Evolutionary conservation across 2,888 invertebrate species (phyloP).

Genomic region (Litoditis marina): DNA sequence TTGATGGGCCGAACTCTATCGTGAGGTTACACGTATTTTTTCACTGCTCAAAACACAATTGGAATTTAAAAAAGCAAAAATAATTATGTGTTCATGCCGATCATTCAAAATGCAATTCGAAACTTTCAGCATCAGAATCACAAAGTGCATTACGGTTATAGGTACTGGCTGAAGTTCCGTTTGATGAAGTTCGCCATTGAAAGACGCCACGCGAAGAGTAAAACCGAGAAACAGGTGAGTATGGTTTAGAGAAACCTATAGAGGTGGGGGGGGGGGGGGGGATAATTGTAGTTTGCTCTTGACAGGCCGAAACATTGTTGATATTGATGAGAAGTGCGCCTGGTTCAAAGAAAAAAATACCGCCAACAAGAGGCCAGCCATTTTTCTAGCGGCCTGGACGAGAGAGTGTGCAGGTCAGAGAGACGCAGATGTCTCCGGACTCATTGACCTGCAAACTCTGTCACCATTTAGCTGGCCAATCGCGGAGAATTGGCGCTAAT

Average conservation of each 20-base stretch:
- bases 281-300: not conserved
- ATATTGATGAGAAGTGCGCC: not conserved
- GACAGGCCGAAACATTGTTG: not conserved
- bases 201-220: constrained; percentile 33
- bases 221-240: constrained; percentile 9
- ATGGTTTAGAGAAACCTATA: constrained; percentile 3
- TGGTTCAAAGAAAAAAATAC: not conserved
- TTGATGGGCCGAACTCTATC: too few relatives aligned
- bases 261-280: not conserved
- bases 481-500: too few relatives aligned
- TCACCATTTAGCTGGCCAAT: too few relatives aligned
- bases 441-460: too few relatives aligned
- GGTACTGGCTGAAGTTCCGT: constrained; percentile 46
- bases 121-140: not conserved
- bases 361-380: too few relatives aligned
- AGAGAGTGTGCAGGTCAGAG: too few relatives aligned
- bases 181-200: constrained; percentile 46
- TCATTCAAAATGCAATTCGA: not conserved
- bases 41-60: not conserved
- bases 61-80: not conserved
- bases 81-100: too few relatives aligned
- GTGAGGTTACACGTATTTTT: too few relatives aligned
- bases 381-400: too few relatives aligned
- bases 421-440: too few relatives aligned
- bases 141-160: constrained; percentile 2